Conservation (phyloP, 1,140 invertebrate species). For the Drosophila gunungcola region DNA sequence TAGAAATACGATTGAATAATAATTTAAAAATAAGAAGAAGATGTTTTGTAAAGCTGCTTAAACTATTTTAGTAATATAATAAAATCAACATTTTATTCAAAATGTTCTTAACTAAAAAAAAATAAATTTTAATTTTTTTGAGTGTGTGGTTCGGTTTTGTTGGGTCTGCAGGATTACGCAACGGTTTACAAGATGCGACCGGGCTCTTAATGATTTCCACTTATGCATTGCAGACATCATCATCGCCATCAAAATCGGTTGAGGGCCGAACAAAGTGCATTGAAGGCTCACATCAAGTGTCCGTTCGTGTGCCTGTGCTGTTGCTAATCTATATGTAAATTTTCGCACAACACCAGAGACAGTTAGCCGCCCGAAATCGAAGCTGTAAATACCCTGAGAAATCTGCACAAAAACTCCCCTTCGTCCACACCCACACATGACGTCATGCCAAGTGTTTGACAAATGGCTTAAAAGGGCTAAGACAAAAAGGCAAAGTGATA, state of each 20-base stretch:
- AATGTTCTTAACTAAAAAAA: neutral
- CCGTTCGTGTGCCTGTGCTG: slow-evolving; percentile 35
- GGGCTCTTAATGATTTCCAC: slow-evolving; percentile 76
- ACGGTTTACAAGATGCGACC: slow-evolving; percentile 76
- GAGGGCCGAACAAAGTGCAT: slow-evolving; percentile 51
- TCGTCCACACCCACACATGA: slow-evolving; percentile 45
- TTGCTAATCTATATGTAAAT: slow-evolving; percentile 82
- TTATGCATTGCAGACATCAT: slow-evolving; percentile 70
- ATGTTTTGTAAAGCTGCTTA: too few relatives aligned
- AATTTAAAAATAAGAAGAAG: too few relatives aligned
- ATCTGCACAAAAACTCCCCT: neutral
- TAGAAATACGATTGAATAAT: too few relatives aligned
- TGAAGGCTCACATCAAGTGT: slow-evolving; percentile 42
- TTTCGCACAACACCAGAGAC: slow-evolving; percentile 40
- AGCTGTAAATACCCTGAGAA: slow-evolving; percentile 38
- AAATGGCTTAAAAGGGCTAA: slow-evolving; percentile 72
- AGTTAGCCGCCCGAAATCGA: slow-evolving; percentile 23
- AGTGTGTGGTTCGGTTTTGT: slow-evolving; percentile 10
- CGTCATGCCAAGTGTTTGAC: slow-evolving; percentile 76
- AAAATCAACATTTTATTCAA: too few relatives aligned
- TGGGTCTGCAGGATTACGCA: slow-evolving; percentile 66
- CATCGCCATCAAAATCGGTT: slow-evolving; percentile 18
- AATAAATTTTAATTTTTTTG: neutral
- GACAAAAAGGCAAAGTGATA: slow-evolving; percentile 47
- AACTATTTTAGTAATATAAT: too few relatives aligned